Evolutionary conservation across 2,888 invertebrate genomes (phyloP), one percentile per base, ranked within the genome.

Genomic region (Eudemis profundana): DNA sequence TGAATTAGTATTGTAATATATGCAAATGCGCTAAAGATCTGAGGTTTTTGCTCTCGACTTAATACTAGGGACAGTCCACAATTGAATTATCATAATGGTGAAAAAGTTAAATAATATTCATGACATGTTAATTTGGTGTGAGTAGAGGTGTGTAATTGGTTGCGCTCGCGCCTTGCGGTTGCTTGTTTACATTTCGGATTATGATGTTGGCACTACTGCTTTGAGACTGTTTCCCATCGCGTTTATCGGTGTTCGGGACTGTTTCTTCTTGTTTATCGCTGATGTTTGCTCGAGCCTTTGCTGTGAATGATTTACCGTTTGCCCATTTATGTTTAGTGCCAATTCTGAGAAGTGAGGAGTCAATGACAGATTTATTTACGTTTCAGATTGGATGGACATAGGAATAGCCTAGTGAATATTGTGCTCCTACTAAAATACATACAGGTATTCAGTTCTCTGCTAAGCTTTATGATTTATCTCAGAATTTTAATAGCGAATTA

Each of bases 61-160:
- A 84, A 86, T 87, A 84, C 85, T 87, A 87, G 89, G 86, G 87
- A 57, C 85, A 83, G 78, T 77, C 75, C 79, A 78, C 77, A 75
- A 74, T 74, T 72, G 71, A 72, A 84, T 85, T 84, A 83, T 79
- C 83, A 84, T 87, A 86, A 87, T 85, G 83, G 83, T 81, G 84
- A 87, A 88, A 88, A 89, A 87, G 82, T 86, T 82, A 84, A 89
- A 88, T 86, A 86, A 85, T 89, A 89, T 90, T 90, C 87, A 90
- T 89, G 89, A 87, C 85, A 89, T 88, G 87, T 87, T 88, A 89
- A 89, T 89, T 86, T 79, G 78, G 81, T 75, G 81, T 84, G 80
- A 83, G 80, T 87, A 83, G 86, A 83, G 78, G 81, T 79, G 82
- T 82, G 81, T 87, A 86, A 88, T 89, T 88, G 87, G 72, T 72